Conservation (phyloP, 1,140 invertebrate genomes). For the Goniozus legneri region DNA sequence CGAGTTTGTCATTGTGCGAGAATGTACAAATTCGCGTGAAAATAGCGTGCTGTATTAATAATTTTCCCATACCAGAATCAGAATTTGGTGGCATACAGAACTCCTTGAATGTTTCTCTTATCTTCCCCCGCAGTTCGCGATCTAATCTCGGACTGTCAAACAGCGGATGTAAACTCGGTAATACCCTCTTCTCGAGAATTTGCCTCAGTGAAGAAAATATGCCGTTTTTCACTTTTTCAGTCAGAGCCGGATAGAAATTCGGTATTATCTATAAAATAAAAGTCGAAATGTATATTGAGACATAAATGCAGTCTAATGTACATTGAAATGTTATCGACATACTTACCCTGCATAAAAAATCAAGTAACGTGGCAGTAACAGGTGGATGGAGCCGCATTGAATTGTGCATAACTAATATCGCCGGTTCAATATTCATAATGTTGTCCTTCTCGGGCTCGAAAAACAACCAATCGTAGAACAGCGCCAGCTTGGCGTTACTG, state of each 20-base stretch:
- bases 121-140: constrained; percentile 77
- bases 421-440: constrained; percentile 99
- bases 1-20: too few relatives aligned
- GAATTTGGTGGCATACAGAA: constrained; percentile 69
- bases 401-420: constrained; percentile 96
- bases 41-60: constrained; percentile 12
- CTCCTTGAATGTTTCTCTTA: constrained; percentile 88
- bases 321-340: too few relatives aligned
- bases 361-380: constrained; percentile 89
- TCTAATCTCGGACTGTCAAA: constrained; percentile 94
- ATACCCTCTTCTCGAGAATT: constrained; percentile 91
- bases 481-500: constrained; percentile 90
- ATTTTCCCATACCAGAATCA: constrained; percentile 43
- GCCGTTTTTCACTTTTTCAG: constrained; percentile 82
- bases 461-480: constrained; percentile 98
- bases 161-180: constrained; percentile 82
- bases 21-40: too few relatives aligned
- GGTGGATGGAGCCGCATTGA: constrained; percentile 94
- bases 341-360: constrained; percentile 86
- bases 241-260: constrained; percentile 83
- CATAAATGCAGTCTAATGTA: too few relatives aligned
- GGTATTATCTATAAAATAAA: constrained; percentile 72
- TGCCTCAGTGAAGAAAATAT: constrained; percentile 89
- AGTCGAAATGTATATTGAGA: constrained; percentile 1
- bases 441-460: constrained; percentile 95